Evolutionary conservation across 1,140 invertebrate species (phyloP).

Genomic region (Steinernema feltiae): DNA sequence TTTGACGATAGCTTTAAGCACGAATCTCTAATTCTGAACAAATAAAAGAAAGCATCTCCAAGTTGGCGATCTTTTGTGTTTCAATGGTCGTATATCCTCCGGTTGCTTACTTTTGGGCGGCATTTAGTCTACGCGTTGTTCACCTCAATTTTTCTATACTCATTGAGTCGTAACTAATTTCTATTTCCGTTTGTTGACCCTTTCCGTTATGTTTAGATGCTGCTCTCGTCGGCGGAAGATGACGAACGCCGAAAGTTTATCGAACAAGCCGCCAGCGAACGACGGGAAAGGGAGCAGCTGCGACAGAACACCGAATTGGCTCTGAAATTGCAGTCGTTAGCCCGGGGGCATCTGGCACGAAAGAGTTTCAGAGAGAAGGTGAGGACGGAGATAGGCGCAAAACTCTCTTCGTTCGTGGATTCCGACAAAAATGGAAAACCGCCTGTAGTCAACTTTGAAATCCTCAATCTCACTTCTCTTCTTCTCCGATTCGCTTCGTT

Average conservation of each 20-base stretch:
- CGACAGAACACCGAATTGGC: conserved; percentile 2
- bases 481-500: not conserved
- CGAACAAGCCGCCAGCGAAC: not conserved
- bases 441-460: not conserved
- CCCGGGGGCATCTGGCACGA: conserved; percentile 2
- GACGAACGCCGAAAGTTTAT: not conserved
- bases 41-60: not conserved
- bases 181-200: not conserved
- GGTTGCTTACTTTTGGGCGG: not conserved
- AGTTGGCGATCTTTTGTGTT: not conserved
- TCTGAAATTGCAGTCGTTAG: not conserved
- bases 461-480: conserved; percentile 4
- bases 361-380: conserved; percentile 5
- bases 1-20: not conserved
- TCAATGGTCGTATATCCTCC: not conserved
- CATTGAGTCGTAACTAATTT: not conserved
- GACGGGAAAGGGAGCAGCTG: conserved; percentile 7
- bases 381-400: not conserved
- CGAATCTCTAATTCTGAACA: not conserved
- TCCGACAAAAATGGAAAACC: conserved; percentile 18
- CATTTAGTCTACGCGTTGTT: not conserved
- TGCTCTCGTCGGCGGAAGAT: not conserved
- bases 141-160: not conserved
- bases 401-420: not conserved
- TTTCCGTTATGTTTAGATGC: not conserved